phyloP scores from a whole-genome alignment of 2,797 vertebrate genomes.

The Echiichthys vipera region DNA sequence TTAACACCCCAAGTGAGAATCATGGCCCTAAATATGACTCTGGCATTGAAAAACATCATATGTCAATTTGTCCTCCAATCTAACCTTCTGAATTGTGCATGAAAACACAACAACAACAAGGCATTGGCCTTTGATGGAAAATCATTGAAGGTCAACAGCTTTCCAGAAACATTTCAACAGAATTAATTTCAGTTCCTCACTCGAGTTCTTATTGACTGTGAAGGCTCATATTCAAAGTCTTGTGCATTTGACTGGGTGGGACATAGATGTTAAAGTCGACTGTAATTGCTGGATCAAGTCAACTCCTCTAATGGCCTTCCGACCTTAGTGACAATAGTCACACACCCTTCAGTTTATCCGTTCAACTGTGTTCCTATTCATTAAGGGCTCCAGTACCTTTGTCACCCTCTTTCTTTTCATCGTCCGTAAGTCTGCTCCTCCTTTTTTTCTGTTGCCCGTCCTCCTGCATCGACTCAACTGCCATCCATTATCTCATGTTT shows the following conservation, averaged over 20 bases:
- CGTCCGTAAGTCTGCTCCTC: background rate
- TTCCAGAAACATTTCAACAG: constrained; percentile 12
- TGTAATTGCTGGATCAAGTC: constrained; percentile 6
- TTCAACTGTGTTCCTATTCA: background rate
- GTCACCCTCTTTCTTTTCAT: background rate
- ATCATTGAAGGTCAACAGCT: constrained; percentile 21
- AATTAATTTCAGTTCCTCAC: constrained; percentile 15
- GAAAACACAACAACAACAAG: constrained; percentile 2
- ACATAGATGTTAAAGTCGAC: constrained; percentile 9
- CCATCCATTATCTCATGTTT: constrained; percentile 3
- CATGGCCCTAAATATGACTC: background rate
- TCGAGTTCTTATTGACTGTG: constrained; percentile 22
- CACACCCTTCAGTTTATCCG: background rate
- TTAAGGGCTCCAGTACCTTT: background rate
- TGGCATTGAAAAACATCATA: background rate
- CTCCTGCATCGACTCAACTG: background rate
- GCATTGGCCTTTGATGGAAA: constrained; percentile 14
- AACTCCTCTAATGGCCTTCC: constrained; percentile 11
- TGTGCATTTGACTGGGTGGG: background rate
- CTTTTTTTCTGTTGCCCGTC: background rate
- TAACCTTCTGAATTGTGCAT: constrained; percentile 11
- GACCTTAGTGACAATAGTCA: constrained; percentile 3
- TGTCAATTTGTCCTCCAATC: constrained; percentile 4
- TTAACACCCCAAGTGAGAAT: no score
- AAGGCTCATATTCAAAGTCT: constrained; percentile 21